phyloP scores from a whole-genome alignment of 1,140 invertebrate species.

The Orius laevigatus region DNA sequence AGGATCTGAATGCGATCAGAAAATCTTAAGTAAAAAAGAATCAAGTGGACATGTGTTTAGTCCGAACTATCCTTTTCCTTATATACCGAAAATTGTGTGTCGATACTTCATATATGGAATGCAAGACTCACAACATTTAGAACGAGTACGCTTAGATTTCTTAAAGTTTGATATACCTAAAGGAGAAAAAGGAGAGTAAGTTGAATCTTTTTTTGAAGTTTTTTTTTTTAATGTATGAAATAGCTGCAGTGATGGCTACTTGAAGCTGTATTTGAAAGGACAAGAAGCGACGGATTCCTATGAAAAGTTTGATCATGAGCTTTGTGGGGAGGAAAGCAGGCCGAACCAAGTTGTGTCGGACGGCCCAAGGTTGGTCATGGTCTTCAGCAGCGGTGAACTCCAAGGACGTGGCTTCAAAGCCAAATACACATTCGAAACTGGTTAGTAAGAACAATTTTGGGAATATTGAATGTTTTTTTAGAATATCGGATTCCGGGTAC shows the following conservation, averaged over 20 bases:
- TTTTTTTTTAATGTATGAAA: background rate
- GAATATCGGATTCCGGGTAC: constrained; percentile 91
- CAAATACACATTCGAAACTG: constrained; percentile 74
- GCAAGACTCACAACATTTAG: constrained; percentile 86
- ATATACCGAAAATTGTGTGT: constrained; percentile 87
- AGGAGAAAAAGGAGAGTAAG: constrained; percentile 49
- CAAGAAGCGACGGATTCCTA: constrained; percentile 84
- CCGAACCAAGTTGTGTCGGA: constrained; percentile 48
- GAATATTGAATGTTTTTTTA: constrained; percentile 23
- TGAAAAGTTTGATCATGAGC: constrained; percentile 81
- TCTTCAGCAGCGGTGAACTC: constrained; percentile 78
- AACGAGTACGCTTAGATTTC: constrained; percentile 79
- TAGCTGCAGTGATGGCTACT: constrained; percentile 73
- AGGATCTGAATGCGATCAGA: constrained; percentile 93
- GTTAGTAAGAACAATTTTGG: constrained; percentile 28
- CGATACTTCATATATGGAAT: constrained; percentile 95
- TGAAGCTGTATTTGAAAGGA: constrained; percentile 81
- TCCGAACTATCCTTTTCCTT: constrained; percentile 88
- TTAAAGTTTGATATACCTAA: constrained; percentile 78
- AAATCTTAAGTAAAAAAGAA: constrained; percentile 84
- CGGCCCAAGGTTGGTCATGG: constrained; percentile 81
- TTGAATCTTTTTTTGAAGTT: constrained; percentile 18
- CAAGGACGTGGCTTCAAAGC: constrained; percentile 85
- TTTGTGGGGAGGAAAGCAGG: constrained; percentile 58
- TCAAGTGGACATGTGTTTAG: constrained; percentile 80